phyloP scores from a whole-genome alignment of 2,888 invertebrate species.

The Ophion ventricosus region DNA sequence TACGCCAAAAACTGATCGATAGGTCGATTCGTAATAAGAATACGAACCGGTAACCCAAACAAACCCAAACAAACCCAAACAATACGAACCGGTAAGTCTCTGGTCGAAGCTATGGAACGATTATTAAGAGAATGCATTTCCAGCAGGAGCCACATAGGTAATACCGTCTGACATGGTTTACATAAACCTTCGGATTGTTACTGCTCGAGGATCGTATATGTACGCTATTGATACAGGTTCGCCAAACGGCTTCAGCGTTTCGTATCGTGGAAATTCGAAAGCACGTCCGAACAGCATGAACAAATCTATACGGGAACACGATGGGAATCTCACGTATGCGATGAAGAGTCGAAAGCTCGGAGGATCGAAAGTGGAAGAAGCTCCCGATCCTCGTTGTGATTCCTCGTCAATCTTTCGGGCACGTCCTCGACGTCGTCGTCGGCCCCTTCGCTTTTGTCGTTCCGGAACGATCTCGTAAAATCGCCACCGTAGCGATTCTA shows the following conservation, averaged over 20 bases:
- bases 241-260: conserved; percentile 7
- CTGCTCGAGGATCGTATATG: neutral
- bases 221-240: neutral
- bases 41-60: no score
- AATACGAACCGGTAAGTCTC: neutral
- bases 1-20: no score
- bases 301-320: conserved; percentile 25
- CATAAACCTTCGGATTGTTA: neutral
- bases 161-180: neutral
- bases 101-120: neutral
- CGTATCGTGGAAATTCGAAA: conserved; percentile 8
- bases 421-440: conserved; percentile 18
- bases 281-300: conserved; percentile 35
- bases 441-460: conserved; percentile 41
- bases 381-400: conserved; percentile 15
- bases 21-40: no score
- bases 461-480: conserved; percentile 61
- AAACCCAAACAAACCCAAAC: no score
- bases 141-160: neutral
- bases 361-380: conserved; percentile 38
- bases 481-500: conserved; percentile 46
- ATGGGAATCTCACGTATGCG: conserved; percentile 6
- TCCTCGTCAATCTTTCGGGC: conserved; percentile 37
- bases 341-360: conserved; percentile 35
- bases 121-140: neutral